Conservation (phyloP, 2,888 invertebrate genomes). For the Anthrax anthrax region DNA sequence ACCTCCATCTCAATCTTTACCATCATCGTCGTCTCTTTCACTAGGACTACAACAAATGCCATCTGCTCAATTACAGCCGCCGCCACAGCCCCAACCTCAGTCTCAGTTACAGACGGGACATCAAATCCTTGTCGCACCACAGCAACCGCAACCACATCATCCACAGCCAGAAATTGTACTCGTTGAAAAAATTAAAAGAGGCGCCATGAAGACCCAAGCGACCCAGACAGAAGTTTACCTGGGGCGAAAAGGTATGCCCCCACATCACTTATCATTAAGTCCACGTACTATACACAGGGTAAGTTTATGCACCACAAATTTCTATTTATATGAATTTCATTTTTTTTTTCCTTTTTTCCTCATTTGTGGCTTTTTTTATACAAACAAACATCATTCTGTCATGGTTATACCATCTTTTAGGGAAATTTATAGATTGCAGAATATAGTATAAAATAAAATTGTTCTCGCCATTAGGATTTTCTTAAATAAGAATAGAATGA, state of each 20-base stretch:
- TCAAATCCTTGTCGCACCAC: background rate
- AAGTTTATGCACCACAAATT: slow-evolving; percentile 24
- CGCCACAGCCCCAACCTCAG: slow-evolving; percentile 16
- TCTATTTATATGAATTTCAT: too few relatives aligned
- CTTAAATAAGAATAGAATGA: too few relatives aligned
- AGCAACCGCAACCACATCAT: slow-evolving; percentile 8
- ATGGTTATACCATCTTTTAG: too few relatives aligned
- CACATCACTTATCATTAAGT: slow-evolving; percentile 56
- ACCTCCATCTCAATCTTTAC: slow-evolving; percentile 15
- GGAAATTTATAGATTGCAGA: too few relatives aligned
- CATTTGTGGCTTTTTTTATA: too few relatives aligned
- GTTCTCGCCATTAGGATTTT: too few relatives aligned
- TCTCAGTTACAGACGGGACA: slow-evolving; percentile 16
- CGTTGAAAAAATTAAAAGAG: slow-evolving; percentile 66
- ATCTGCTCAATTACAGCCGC: slow-evolving; percentile 4
- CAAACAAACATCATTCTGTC: too few relatives aligned
- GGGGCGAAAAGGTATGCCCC: slow-evolving; percentile 55
- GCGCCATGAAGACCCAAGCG: slow-evolving; percentile 81
- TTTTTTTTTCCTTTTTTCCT: too few relatives aligned
- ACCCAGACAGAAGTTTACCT: slow-evolving; percentile 74
- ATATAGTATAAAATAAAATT: too few relatives aligned
- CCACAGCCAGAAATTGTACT: slow-evolving; percentile 28
- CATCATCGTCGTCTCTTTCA: slow-evolving; percentile 7
- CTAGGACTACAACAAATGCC: background rate
- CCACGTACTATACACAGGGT: slow-evolving; percentile 71